phyloP scores from a whole-genome alignment of 2,797 vertebrate species.

The Loris lydekkerianus region DNA sequence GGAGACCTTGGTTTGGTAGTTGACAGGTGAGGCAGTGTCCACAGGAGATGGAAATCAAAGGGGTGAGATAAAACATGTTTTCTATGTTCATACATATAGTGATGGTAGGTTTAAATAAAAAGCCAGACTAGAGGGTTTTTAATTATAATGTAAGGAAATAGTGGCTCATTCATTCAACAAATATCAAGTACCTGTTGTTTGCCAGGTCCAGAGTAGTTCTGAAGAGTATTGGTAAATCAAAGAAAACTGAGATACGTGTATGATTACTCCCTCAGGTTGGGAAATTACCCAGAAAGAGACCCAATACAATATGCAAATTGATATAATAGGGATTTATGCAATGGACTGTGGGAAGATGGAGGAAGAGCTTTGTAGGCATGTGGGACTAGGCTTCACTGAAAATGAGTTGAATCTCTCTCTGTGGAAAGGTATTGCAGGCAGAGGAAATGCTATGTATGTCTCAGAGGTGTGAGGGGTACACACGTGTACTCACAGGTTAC shows the following conservation, averaged over 20 bases:
- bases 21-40: not conserved
- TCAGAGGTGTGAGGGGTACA: not conserved
- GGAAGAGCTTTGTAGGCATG: not conserved
- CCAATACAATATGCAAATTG: not conserved
- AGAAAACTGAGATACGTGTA: not conserved
- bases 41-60: not conserved
- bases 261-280: not conserved
- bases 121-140: not conserved
- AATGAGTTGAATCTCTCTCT: not conserved
- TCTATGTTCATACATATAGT: not conserved
- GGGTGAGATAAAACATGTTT: not conserved
- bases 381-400: not conserved
- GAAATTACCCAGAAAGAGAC: not conserved
- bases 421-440: not conserved
- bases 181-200: not conserved
- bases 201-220: not conserved
- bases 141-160: slow-evolving; percentile 24
- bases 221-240: not conserved
- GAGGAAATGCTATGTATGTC: not conserved
- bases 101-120: slow-evolving; percentile 18
- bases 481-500: not conserved
- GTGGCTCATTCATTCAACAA: not conserved
- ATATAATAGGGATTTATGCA: not conserved
- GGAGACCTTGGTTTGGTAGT: not conserved
- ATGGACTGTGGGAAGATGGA: not conserved